Evolutionary conservation across 2,797 vertebrate species (phyloP).

Genomic region (Pipistrellus pipistrellus): DNA sequence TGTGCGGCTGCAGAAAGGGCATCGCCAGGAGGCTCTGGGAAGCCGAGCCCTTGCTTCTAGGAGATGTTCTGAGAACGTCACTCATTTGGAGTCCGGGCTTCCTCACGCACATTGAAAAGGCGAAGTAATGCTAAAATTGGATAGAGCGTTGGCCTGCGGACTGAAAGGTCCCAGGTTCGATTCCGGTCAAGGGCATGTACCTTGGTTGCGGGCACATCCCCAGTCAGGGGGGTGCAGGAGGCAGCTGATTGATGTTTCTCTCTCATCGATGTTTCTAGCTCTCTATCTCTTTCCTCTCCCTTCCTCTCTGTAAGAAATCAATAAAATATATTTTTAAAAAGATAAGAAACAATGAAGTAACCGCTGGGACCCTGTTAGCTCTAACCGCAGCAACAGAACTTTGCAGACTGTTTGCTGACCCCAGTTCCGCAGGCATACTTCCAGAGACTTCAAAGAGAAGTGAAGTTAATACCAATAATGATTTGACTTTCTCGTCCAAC

Average conservation of each 20-base stretch:
- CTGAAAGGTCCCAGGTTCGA: no score
- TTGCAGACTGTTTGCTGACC: background rate
- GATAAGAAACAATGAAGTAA: background rate
- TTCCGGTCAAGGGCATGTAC: no score
- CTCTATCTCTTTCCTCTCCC: no score
- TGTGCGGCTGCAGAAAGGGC: background rate
- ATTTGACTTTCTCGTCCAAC: background rate
- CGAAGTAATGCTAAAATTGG: background rate
- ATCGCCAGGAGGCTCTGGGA: background rate
- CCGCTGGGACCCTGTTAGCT: background rate
- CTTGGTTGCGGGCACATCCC: no score
- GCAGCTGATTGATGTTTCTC: no score
- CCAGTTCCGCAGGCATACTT: background rate
- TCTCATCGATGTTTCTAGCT: no score
- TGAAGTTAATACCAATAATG: background rate
- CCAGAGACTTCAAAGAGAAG: slow-evolving; percentile 18
- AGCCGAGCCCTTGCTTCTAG: background rate
- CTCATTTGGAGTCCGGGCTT: background rate
- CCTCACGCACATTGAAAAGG: background rate
- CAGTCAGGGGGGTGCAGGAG: no score
- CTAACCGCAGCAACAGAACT: background rate
- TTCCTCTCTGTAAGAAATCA: no score
- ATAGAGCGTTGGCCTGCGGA: no score
- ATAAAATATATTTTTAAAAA: no score
- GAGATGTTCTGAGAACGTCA: background rate